phyloP scores from a whole-genome alignment of 1,140 invertebrate species.

The Scaptodrosophila lebanonensis region DNA sequence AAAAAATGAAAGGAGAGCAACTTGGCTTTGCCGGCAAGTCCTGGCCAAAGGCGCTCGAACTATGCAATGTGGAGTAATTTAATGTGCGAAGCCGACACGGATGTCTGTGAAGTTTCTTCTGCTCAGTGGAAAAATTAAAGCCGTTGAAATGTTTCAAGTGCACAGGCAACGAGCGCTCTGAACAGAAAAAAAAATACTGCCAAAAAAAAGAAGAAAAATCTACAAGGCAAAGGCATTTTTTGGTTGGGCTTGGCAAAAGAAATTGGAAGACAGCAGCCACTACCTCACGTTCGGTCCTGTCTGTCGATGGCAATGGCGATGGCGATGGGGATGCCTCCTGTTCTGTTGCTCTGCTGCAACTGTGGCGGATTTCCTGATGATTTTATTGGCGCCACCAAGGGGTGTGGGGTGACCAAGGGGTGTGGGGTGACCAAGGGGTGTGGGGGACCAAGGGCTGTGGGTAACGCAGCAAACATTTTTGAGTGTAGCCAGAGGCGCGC shows the following conservation, averaged over 20 bases:
- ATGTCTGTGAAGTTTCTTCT: conserved; percentile 51
- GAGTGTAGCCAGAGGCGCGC: conserved; percentile 65
- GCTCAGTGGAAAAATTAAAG: conserved; percentile 51
- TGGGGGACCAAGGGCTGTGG: no score
- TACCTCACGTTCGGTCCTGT: conserved; percentile 3
- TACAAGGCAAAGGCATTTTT: conserved; percentile 49
- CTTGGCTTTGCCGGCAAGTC: conserved; percentile 10
- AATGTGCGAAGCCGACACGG: no score
- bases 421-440: no score
- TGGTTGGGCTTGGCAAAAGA: conserved; percentile 28
- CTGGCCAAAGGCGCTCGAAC: conserved; percentile 22
- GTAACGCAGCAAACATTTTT: conserved; percentile 74
- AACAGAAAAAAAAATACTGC: conserved; percentile 13
- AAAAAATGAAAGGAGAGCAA: no score
- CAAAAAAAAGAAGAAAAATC: conserved; percentile 15
- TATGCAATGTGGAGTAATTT: conserved; percentile 44
- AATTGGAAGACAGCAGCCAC: conserved; percentile 54
- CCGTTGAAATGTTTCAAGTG: conserved; percentile 51
- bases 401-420: no score
- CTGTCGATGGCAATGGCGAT: conserved; percentile 27
- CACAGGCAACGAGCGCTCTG: conserved; percentile 41
- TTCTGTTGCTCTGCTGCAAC: conserved; percentile 26
- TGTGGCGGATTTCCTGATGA: conserved; percentile 67
- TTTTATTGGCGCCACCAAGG: conserved; percentile 70
- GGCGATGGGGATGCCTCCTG: conserved; percentile 1